These are phyloP conservation scores for Hydractinia symbiolongicarpus DNA, from an alignment of 30 jellyfish, hydroid and myxozoan species.

Conservation along the genomic window DNA sequence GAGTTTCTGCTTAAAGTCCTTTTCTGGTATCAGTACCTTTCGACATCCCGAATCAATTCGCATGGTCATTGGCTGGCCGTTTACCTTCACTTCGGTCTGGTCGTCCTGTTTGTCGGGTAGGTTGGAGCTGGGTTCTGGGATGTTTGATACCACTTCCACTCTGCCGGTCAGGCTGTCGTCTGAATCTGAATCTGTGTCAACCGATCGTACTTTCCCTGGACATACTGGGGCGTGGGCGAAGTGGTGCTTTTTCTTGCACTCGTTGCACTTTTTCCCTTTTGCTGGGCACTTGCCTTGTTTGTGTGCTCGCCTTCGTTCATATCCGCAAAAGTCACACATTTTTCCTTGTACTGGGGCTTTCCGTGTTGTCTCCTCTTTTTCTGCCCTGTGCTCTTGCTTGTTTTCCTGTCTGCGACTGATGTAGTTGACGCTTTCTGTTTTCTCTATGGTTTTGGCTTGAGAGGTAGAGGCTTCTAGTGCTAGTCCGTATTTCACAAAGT, in stretches of 20 bases:
- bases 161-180: conserved; percentile 5
- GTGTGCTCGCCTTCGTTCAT: conserved; percentile 3
- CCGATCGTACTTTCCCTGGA: not conserved
- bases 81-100: not conserved
- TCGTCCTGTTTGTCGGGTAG: not conserved
- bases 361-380: not conserved
- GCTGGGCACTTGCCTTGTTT: not conserved
- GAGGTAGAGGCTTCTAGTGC: not conserved
- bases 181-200: conserved; percentile 1
- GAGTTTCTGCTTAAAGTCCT: not conserved
- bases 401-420: not conserved
- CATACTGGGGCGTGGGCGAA: conserved; percentile 3
- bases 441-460: not conserved
- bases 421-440: not conserved
- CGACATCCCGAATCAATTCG: conserved; percentile 1
- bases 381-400: not conserved
- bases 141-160: not conserved
- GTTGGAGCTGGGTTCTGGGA: no score
- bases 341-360: not conserved
- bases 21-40: not conserved
- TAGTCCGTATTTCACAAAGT: not conserved
- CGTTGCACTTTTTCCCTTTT: not conserved
- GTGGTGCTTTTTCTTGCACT: not conserved
- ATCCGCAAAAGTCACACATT: conserved; percentile 10
- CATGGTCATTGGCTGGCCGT: not conserved